Conservation (phyloP, 1,140 invertebrate genomes). For the Drosophila aff. region DNA sequence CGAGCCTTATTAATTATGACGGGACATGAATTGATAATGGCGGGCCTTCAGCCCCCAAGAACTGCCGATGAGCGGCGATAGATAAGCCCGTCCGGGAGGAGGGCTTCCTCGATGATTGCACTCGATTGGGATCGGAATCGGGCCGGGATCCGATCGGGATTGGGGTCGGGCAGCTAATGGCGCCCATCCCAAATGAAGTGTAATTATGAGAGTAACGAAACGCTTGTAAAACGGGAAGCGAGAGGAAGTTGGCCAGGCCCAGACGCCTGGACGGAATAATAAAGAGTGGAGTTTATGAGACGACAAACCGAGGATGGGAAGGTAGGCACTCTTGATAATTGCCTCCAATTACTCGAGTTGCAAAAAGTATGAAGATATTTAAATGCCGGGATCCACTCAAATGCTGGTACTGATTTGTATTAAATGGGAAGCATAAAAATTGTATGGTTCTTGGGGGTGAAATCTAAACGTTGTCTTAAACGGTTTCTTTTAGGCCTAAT, state of each 20-base stretch:
- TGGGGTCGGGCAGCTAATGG: conserved; percentile 29
- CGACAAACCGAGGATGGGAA: background rate
- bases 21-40: conserved; percentile 79
- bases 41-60: conserved; percentile 35
- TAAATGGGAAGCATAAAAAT: background rate
- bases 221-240: conserved; percentile 9
- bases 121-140: conserved; percentile 52
- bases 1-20: conserved; percentile 81
- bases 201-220: conserved; percentile 35
- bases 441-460: no score
- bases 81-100: conserved; percentile 44
- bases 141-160: conserved; percentile 18
- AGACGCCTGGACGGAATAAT: conserved; percentile 16
- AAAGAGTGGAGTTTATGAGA: conserved; percentile 2
- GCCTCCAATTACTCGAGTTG: conserved; percentile 9
- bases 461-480: background rate
- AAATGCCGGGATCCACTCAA: background rate
- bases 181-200: conserved; percentile 37
- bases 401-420: background rate
- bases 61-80: conserved; percentile 56
- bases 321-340: conserved; percentile 4
- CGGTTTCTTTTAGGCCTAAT: background rate
- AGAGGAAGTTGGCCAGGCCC: conserved; percentile 24
- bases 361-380: background rate
- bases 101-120: conserved; percentile 51